Evolutionary conservation across 1,140 invertebrate genomes (phyloP).

Genomic region (Drosophila equinoxialis): DNA sequence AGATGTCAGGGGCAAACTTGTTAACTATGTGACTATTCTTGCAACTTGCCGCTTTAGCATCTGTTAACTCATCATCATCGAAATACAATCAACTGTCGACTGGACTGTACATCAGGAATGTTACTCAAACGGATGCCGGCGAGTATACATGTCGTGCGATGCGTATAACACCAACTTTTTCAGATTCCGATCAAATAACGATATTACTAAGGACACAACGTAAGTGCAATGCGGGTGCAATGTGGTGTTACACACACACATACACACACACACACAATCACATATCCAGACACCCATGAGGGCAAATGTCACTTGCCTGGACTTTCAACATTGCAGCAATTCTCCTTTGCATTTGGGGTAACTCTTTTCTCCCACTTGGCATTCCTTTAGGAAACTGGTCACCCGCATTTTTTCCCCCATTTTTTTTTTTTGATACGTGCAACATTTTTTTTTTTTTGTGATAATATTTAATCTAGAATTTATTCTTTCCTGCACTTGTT

Average conservation of each 20-base stretch:
- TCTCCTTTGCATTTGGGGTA: background rate
- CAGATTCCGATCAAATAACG: constrained; percentile 82
- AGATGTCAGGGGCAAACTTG: constrained; percentile 25
- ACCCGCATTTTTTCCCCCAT: constrained; percentile 13
- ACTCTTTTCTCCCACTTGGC: background rate
- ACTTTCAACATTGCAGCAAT: constrained; percentile 13
- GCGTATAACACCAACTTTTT: constrained; percentile 83
- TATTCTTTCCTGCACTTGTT: constrained; percentile 53
- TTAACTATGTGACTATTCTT: constrained; percentile 40
- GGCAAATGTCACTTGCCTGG: background rate
- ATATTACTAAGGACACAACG: constrained; percentile 85
- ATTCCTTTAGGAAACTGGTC: background rate
- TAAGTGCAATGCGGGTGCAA: constrained; percentile 78
- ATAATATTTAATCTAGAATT: constrained; percentile 66
- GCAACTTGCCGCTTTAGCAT: constrained; percentile 29
- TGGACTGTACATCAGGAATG: constrained; percentile 84
- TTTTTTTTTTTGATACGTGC: constrained; percentile 30
- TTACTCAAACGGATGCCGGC: constrained; percentile 84
- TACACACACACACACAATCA: background rate
- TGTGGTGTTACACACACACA: background rate
- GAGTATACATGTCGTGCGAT: constrained; percentile 84
- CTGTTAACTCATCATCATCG: constrained; percentile 70
- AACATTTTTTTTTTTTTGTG: constrained; percentile 24
- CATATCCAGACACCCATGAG: background rate
- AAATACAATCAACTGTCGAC: constrained; percentile 82